These are phyloP conservation scores for Teleogryllus occipitalis DNA, from an alignment of 1,140 invertebrate genomes.

Conservation along the genomic window DNA sequence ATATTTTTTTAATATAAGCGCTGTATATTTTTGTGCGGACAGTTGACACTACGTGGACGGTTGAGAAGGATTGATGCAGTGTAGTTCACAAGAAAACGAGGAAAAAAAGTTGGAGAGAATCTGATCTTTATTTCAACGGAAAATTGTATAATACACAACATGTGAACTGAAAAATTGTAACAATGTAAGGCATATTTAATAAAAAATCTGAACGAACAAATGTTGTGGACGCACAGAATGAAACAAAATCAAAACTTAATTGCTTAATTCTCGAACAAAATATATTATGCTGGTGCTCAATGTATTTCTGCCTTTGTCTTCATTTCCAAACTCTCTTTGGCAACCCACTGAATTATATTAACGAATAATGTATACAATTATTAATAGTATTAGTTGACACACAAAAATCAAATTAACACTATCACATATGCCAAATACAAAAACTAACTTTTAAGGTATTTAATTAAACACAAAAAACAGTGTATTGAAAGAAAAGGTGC, in stretches of 20 bases:
- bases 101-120: not conserved
- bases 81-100: not conserved
- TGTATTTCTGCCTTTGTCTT: not conserved
- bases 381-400: no score
- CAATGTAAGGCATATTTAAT: not conserved
- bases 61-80: not conserved
- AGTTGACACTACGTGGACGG: not conserved
- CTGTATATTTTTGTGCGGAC: not conserved
- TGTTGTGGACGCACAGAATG: not conserved
- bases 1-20: not conserved
- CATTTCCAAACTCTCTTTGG: not conserved
- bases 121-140: not conserved
- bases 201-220: no score
- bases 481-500: no score
- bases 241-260: not conserved
- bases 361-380: no score
- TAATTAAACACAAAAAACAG: no score
- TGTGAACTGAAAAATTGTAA: not conserved
- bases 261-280: not conserved
- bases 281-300: not conserved
- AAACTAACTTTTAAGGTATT: no score
- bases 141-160: not conserved
- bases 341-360: no score
- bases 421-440: no score
- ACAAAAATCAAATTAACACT: no score